Evolutionary conservation across 2,888 invertebrate species (phyloP), one percentile per base, ranked within the genome.

Genomic region (Leptogaster cylindrica): DNA sequence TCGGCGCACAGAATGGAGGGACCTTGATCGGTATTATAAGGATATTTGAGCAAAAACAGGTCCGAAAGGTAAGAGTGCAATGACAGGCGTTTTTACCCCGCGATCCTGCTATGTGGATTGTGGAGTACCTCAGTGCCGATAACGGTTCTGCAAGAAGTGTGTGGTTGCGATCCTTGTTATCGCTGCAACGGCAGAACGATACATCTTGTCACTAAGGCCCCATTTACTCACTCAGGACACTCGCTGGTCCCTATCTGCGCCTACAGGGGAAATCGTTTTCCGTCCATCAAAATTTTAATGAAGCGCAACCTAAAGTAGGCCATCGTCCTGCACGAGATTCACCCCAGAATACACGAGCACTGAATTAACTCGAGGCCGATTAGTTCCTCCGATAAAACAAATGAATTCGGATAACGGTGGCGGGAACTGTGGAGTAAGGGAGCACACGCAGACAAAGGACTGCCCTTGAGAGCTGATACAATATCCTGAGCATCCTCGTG

Each of bases 201-300:
- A 14, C n/a, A 20, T 31, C 33, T 52, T 52, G 7, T 5, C 14
- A 31, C 2, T 5, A 20, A 10, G 8, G n/a, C 16, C 27, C 33
- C 28, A 33, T 31, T 52, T 52, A 16, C 14, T 52, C 46, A 12
- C 8, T n/a, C 44, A 10, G 12, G 14, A 23, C 50, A 50, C 14
- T 50, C 25, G 50, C n/a, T 50, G 52, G 52, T 10, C 52, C 31
- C 33, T 14, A 52, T 14, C 28, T 12, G 33, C 8, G 31, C 52
- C 52, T 52, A 12, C n/a, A 18, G 18, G 18, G 8, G 18, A 52
- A 31, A 52, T 52, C 52, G 52, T 52, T 52, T 52, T 52, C 52
- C 33, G 52, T 52, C 52, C 31, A 52, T 52, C 52, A 52, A 52
- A 52, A 33, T 52, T 52, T 52, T 52, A 52, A 52, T 52, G 52